These are phyloP conservation scores for Xyrauchen texanus DNA, from an alignment of 2,113 vertebrate genomes.

Conservation along the genomic window DNA sequence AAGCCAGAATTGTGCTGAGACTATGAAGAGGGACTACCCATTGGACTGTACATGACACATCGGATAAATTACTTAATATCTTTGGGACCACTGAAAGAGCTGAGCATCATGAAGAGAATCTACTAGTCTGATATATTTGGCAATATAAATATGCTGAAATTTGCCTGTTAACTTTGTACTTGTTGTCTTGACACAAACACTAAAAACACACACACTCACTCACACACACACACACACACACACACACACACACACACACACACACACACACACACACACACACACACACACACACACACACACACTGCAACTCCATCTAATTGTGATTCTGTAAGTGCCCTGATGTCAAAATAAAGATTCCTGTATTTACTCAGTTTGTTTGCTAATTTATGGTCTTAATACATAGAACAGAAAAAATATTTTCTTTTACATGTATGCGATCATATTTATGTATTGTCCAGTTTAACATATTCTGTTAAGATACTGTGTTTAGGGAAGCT, in stretches of 20 bases:
- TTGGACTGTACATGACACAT: not conserved
- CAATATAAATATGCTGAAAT: not conserved
- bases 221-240: too few relatives aligned
- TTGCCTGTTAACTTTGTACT: not conserved
- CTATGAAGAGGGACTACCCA: not conserved
- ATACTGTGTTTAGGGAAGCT: too few relatives aligned
- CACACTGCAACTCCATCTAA: not conserved
- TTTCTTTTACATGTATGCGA: too few relatives aligned
- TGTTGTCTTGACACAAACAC: not conserved
- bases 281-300: too few relatives aligned
- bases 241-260: too few relatives aligned
- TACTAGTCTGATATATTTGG: not conserved
- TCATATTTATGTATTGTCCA: too few relatives aligned
- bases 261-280: too few relatives aligned
- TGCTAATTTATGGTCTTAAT: not conserved
- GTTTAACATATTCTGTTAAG: too few relatives aligned
- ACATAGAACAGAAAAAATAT: too few relatives aligned
- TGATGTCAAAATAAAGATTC: constrained; percentile 40
- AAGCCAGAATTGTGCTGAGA: constrained; percentile 5
- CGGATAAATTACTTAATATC: not conserved
- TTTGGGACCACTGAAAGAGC: constrained; percentile 31
- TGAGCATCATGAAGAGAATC: not conserved
- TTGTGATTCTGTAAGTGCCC: not conserved
- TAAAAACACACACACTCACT: too few relatives aligned
- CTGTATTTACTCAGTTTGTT: not conserved